phyloP scores from a whole-genome alignment of 2,113 vertebrate species.

The Ascaphus truei region DNA sequence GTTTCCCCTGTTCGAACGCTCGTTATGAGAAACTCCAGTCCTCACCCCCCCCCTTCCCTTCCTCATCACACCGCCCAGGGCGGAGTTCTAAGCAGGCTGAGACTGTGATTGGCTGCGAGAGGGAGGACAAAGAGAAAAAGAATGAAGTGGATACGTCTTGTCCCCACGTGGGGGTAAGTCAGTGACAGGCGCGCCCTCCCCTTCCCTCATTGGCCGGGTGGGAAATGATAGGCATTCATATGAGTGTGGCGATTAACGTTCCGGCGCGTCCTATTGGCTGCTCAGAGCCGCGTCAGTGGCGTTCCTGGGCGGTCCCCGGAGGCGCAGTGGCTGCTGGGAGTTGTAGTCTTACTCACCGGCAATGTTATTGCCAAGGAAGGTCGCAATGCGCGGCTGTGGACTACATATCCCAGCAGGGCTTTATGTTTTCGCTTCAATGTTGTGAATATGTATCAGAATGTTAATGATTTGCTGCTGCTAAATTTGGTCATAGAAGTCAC shows the following conservation, averaged over 20 bases:
- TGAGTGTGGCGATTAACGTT: conserved; percentile 57
- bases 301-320: conserved; percentile 21
- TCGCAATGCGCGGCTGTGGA: rapidly evolving
- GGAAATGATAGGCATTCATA: conserved; percentile 63
- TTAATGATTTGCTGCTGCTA: conserved; percentile 74
- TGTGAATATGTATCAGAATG: conserved; percentile 82
- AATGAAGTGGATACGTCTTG: not conserved
- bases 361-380: rapidly evolving
- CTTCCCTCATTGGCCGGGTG: conserved; percentile 58
- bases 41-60: not conserved
- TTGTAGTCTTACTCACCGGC: conserved; percentile 42
- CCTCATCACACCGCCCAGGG: conserved; percentile 11
- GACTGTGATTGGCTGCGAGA: conserved; percentile 42
- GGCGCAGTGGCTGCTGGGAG: conserved; percentile 45
- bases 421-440: conserved; percentile 35
- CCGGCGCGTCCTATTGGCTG: conserved; percentile 58
- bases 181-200: not conserved
- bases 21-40: conserved; percentile 61
- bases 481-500: conserved; percentile 81
- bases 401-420: conserved; percentile 61
- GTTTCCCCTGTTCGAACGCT: conserved; percentile 75
- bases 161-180: conserved; percentile 64
- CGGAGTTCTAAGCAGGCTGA: not conserved
- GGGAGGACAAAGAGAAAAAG: not conserved
- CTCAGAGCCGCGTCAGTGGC: conserved; percentile 35